Evolutionary conservation across 2,113 vertebrate species (phyloP), one percentile per base, ranked within the genome.

Genomic region (Abramis brama): DNA sequence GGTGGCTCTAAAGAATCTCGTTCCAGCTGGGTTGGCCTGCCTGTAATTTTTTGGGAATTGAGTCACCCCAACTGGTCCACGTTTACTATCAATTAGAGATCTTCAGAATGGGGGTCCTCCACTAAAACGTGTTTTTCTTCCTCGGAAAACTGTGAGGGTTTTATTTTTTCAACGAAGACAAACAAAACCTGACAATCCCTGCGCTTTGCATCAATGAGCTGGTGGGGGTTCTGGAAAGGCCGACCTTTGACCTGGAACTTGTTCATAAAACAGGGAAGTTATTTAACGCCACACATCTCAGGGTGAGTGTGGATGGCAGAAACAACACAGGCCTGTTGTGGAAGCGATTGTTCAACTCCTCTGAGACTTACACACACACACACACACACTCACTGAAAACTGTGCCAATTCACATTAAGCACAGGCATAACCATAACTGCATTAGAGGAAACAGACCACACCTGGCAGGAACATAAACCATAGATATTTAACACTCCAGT

Each of bases 201-300:
- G 82, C 30, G 62, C 71, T 86, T 87, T 85, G 73, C 82, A 76
- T 87, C 79, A 83, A 47, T 84, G 89, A 45, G 11, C 66, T 73
- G 25, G 39, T 33, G 43, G 83, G 8, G 85, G 57, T 73, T 43
- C 71, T 70, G 59, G 27, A 57, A 36, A 21, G 43, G 55, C 5
- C 36, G 70, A 89, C 77, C 88, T 86, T 79, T 90, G 89, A 88
- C 82, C 83, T 85, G 80, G 75, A 85, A 86, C 89, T 88, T 89
- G 86, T 85, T 89, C 89, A 77, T 86, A 88, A 89, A 90, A 83
- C 33, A 68, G 52, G 84, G 71, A 87, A 87, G 89, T 87, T 87
- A 85, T 89, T 86, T 87, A 89, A 87, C 23, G 36, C 57, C 79
- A 82, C 85, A 84, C 85, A 86, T 86, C 60, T 86, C 25, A 55